A percentile compares a stretch with the other conserved stretches of the same genome.
These are phyloP conservation scores for Melitaea cinxia DNA, from an alignment of 1,140 invertebrate genomes.

Conservation along the genomic window DNA sequence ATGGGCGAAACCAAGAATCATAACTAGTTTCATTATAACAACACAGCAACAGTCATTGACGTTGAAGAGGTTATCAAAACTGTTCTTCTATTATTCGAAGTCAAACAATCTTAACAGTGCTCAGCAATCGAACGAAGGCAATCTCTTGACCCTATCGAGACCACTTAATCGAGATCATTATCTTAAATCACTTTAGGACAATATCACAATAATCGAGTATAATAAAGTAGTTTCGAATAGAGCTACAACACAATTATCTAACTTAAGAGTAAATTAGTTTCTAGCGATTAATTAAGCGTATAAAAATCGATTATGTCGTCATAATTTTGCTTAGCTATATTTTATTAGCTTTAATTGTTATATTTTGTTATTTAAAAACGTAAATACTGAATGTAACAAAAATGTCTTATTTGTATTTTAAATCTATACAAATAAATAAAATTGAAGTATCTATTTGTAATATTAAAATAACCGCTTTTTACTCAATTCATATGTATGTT, in stretches of 20 bases:
- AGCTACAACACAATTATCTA: background rate
- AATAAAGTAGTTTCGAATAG: slow-evolving; percentile 12
- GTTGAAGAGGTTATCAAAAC: background rate
- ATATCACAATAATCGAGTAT: slow-evolving; percentile 11
- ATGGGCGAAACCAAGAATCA: too few relatives aligned
- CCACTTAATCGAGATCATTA: slow-evolving; percentile 29
- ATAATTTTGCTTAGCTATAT: too few relatives aligned
- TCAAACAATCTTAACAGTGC: slow-evolving; percentile 22
- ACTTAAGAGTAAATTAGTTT: background rate
- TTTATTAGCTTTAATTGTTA: too few relatives aligned
- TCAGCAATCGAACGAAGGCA: slow-evolving; percentile 22
- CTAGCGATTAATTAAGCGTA: too few relatives aligned
- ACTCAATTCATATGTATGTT: too few relatives aligned
- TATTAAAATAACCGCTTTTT: too few relatives aligned
- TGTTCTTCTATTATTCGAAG: slow-evolving; percentile 15
- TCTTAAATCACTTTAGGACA: slow-evolving; percentile 26
- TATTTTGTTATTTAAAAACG: too few relatives aligned
- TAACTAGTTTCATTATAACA: background rate
- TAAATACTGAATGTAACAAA: too few relatives aligned
- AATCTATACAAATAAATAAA: too few relatives aligned
- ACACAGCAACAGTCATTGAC: background rate
- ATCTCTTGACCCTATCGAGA: slow-evolving; percentile 25
- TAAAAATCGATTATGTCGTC: too few relatives aligned
- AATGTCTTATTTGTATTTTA: too few relatives aligned
- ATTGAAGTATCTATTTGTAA: too few relatives aligned